Conservation (phyloP, 2,113 vertebrate genomes). For the Perca flavescens region DNA sequence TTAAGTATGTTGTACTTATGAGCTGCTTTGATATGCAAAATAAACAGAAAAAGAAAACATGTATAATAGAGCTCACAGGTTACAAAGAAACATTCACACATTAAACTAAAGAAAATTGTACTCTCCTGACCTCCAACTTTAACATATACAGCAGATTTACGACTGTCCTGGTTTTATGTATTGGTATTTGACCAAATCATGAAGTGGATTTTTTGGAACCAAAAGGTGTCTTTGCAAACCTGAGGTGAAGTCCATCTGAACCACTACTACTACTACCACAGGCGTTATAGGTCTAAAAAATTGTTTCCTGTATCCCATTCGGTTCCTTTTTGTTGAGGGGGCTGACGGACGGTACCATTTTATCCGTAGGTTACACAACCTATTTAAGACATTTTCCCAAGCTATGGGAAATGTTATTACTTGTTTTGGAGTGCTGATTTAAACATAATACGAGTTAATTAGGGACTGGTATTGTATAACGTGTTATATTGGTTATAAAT, state of each 20-base stretch:
- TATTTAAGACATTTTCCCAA: neutral
- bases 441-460: accelerated
- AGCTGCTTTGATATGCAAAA: neutral
- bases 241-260: constrained; percentile 14
- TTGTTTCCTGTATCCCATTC: constrained; percentile 83
- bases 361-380: constrained; percentile 18
- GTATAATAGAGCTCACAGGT: neutral
- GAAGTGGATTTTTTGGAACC: neutral
- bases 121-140: neutral
- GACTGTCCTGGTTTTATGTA: neutral
- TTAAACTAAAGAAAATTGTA: neutral
- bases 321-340: constrained; percentile 80
- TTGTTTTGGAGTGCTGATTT: accelerated
- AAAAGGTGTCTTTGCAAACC: neutral
- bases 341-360: constrained; percentile 81
- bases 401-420: accelerated
- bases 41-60: neutral
- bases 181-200: neutral
- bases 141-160: neutral
- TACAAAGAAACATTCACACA: neutral
- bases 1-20: neutral
- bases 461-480: accelerated
- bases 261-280: neutral
- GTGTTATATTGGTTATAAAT: neutral
- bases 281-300: constrained; percentile 45